phyloP scores from a whole-genome alignment of 2,888 invertebrate genomes.

The Hyalella azteca region DNA sequence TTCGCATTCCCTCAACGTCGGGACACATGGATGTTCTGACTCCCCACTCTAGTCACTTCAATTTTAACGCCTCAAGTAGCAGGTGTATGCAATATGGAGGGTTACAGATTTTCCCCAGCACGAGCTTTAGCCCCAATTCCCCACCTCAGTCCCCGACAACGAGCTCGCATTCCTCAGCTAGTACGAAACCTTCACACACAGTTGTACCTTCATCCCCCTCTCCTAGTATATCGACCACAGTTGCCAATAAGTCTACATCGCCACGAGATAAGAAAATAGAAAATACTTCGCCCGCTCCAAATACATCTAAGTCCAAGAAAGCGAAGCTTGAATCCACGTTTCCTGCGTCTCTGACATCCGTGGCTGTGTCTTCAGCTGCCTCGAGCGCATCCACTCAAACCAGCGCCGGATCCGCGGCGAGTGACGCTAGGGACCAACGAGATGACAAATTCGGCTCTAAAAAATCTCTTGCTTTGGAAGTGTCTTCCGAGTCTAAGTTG shows the following conservation, averaged over 20 bases:
- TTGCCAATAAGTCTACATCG: slow-evolving; percentile 19
- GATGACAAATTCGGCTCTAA: not conserved
- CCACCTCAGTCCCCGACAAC: slow-evolving; percentile 14
- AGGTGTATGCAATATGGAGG: not conserved
- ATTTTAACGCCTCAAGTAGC: slow-evolving; percentile 19
- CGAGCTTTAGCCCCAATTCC: slow-evolving; percentile 10
- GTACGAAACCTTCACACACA: not conserved
- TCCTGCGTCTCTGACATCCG: not conserved
- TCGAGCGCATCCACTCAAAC: not conserved
- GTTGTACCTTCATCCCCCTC: not conserved
- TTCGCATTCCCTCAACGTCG: slow-evolving; percentile 31
- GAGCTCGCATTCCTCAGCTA: not conserved
- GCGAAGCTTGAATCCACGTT: not conserved
- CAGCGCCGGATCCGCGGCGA: not conserved
- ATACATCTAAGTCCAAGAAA: not conserved
- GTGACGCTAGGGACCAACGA: not conserved
- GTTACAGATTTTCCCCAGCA: not conserved
- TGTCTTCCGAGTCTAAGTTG: not conserved
- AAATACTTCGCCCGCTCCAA: not conserved
- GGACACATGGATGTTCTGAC: slow-evolving; percentile 22
- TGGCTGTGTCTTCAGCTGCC: not conserved
- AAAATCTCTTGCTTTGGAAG: not conserved
- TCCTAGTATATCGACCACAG: not conserved
- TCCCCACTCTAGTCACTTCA: slow-evolving; percentile 20
- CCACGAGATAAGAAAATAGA: not conserved